These are phyloP conservation scores for Sakesphorus luctuosus DNA, from an alignment of 2,113 vertebrate species.

Conservation along the genomic window DNA sequence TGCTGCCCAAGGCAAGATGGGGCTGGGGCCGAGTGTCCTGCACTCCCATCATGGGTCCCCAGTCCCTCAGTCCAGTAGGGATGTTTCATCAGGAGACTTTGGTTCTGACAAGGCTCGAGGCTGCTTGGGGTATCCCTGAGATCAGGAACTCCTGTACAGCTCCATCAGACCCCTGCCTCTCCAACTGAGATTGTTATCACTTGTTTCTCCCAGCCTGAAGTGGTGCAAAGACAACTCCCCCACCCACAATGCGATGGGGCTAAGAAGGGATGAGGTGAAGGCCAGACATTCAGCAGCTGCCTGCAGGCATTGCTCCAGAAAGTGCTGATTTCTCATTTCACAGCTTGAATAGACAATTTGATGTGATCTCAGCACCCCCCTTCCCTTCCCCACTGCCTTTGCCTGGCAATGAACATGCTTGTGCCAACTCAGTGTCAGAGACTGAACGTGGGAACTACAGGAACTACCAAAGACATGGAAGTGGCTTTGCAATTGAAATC, in stretches of 20 bases:
- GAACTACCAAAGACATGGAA: background rate
- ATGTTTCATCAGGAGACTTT: no score
- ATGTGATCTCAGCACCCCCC: background rate
- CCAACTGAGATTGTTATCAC: background rate
- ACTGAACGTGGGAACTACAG: background rate
- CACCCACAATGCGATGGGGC: background rate
- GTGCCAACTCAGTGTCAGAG: background rate
- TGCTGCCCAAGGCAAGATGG: background rate
- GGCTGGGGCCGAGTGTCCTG: no score
- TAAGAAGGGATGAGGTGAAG: background rate
- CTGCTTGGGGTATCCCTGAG: background rate
- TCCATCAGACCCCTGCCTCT: accelerated
- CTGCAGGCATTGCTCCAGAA: background rate
- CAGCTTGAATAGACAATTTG: background rate
- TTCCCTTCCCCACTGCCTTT: background rate
- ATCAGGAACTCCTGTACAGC: background rate
- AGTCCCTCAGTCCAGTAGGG: no score
- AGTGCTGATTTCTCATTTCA: background rate
- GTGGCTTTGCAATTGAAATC: background rate
- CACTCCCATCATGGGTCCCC: no score
- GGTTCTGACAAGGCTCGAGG: accelerated
- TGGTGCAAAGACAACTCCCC: background rate
- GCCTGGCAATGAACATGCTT: background rate
- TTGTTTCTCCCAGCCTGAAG: background rate
- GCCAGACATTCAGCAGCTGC: background rate